A percentile compares a stretch with the other conserved stretches of the same genome.
Conservation (phyloP, 2,113 vertebrate genomes). For the Tapirus terrestris region DNA sequence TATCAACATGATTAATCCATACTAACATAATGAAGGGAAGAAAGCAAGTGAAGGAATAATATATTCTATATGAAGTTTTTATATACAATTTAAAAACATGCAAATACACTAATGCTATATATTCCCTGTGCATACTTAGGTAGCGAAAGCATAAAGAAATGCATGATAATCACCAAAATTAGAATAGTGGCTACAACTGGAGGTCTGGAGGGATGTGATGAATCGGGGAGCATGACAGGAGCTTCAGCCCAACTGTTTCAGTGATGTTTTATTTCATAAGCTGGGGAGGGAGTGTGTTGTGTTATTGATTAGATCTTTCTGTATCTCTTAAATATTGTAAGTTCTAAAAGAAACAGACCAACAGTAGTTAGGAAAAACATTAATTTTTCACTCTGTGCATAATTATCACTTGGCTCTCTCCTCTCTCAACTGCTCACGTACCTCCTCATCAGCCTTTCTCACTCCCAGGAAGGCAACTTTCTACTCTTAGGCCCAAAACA, state of each 20-base stretch:
- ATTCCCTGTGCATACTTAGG: not conserved
- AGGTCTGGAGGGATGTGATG: not conserved
- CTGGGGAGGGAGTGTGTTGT: not conserved
- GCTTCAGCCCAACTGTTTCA: not conserved
- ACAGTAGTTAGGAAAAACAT: not conserved
- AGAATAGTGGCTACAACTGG: not conserved
- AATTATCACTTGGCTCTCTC: not conserved
- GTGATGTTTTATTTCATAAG: constrained; percentile 26
- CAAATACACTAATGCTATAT: not conserved
- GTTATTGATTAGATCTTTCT: not conserved
- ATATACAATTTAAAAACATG: not conserved
- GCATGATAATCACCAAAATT: not conserved
- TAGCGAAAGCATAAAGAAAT: constrained; percentile 43
- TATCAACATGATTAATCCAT: constrained; percentile 28
- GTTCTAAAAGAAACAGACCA: constrained; percentile 21
- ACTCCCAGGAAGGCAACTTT: not conserved
- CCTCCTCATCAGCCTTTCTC: not conserved
- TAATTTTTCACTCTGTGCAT: not conserved
- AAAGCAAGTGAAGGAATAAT: constrained; percentile 25
- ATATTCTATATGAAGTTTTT: constrained; percentile 8
- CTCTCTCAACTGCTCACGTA: not conserved
- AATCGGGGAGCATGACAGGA: not conserved
- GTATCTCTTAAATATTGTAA: not conserved
- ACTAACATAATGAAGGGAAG: not conserved
- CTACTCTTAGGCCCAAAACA: not conserved